These are phyloP conservation scores for Pocillopora damicornis DNA, from an alignment of 64 coral and sea anemone genomes.

Conservation along the genomic window DNA sequence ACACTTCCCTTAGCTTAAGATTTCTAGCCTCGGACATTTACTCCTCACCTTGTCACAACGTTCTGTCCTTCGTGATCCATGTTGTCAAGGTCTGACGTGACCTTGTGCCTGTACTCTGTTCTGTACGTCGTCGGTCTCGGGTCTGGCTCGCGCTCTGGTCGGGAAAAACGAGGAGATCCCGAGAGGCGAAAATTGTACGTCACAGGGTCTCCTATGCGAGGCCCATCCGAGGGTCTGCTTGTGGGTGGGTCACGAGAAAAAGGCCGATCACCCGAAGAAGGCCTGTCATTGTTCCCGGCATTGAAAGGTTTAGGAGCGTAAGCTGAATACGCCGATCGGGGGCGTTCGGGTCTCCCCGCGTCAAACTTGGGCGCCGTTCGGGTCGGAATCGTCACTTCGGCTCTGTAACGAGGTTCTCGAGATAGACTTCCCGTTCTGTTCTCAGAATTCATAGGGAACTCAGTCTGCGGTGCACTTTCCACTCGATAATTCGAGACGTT, in stretches of 20 bases:
- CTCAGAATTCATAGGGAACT: constrained; percentile 38
- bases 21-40: not conserved
- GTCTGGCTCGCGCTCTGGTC: constrained; percentile 53
- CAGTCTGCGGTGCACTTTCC: constrained; percentile 46
- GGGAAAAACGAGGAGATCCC: constrained; percentile 31
- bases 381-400: constrained; percentile 73
- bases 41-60: constrained; percentile 46
- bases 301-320: constrained; percentile 71
- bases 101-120: constrained; percentile 46
- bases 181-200: constrained; percentile 57
- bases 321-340: constrained; percentile 45
- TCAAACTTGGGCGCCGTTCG: constrained; percentile 46
- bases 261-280: constrained; percentile 2
- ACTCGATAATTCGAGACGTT: constrained; percentile 44
- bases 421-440: constrained; percentile 18
- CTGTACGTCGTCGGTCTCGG: constrained; percentile 64
- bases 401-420: constrained; percentile 45
- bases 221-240: constrained; percentile 6
- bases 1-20: too few relatives aligned
- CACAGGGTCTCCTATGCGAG: constrained; percentile 32
- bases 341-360: constrained; percentile 49
- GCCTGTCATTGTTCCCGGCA: constrained; percentile 1
- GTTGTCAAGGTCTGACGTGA: constrained; percentile 23
- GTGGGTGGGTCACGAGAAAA: constrained; percentile 26
- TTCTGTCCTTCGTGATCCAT: constrained; percentile 28